phyloP scores from a whole-genome alignment of 2,888 invertebrate genomes.

The Thyatira batis region DNA sequence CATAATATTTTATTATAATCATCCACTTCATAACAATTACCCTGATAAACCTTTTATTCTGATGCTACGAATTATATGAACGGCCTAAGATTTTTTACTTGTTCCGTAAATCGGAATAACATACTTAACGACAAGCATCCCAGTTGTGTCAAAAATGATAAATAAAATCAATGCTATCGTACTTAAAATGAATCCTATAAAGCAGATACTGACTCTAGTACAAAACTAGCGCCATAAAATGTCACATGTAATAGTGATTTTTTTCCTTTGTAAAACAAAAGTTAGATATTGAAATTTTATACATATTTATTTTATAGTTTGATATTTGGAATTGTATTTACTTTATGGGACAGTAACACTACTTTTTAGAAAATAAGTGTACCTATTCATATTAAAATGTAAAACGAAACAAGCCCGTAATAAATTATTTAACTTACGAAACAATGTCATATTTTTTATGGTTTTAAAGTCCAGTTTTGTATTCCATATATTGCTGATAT shows the following conservation, averaged over 20 bases:
- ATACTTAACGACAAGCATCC: constrained; percentile 12
- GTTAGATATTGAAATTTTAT: not conserved
- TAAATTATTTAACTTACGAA: too few species aligned
- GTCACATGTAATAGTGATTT: not conserved
- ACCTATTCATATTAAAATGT: too few species aligned
- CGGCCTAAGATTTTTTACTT: not conserved
- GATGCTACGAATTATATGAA: not conserved
- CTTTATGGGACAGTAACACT: too few species aligned
- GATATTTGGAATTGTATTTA: constrained; percentile 1
- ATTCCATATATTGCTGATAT: too few species aligned
- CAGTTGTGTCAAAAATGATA: constrained; percentile 14
- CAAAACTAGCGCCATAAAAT: not conserved
- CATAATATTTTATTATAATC: too few species aligned
- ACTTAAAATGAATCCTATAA: not conserved
- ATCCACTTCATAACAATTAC: too few species aligned
- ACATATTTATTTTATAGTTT: constrained; percentile 6
- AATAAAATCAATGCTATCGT: not conserved
- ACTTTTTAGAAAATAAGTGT: too few species aligned
- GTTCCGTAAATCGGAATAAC: constrained; percentile 11
- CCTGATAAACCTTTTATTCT: too few species aligned
- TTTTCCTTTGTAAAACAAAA: not conserved
- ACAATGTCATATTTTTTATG: too few species aligned
- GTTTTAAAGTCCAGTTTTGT: too few species aligned
- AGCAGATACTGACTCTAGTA: not conserved
- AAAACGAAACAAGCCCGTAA: too few species aligned